These are phyloP conservation scores for Protomyctophum bolini DNA, from an alignment of 2,113 vertebrate species.

Conservation along the genomic window DNA sequence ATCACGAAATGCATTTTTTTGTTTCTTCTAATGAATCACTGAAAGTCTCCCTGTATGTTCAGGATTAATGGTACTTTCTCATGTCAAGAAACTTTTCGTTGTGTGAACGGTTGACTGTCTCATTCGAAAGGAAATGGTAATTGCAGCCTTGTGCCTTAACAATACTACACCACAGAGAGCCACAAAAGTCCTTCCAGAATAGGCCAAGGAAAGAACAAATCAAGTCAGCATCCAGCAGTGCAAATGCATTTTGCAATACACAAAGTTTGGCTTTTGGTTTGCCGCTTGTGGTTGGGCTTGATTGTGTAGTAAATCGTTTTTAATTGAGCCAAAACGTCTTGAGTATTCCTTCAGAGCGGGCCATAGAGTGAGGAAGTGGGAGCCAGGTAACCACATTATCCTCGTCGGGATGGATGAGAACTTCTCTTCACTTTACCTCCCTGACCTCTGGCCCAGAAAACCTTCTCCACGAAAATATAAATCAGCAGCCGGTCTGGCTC, in stretches of 20 bases:
- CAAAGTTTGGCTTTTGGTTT: slow-evolving; percentile 21
- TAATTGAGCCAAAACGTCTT: slow-evolving; percentile 39
- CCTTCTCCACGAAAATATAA: slow-evolving; percentile 44
- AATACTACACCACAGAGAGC: slow-evolving; percentile 12
- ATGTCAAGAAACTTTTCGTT: slow-evolving; percentile 5
- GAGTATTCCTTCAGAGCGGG: slow-evolving; percentile 15
- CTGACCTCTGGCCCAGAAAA: slow-evolving; percentile 64
- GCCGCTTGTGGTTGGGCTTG: slow-evolving; percentile 16
- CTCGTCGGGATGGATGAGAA: slow-evolving; percentile 16
- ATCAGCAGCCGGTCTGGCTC: slow-evolving; percentile 69
- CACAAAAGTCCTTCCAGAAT: slow-evolving; percentile 38
- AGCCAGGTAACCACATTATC: slow-evolving; percentile 43
- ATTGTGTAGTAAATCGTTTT: slow-evolving; percentile 28
- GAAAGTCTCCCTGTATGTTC: slow-evolving; percentile 9
- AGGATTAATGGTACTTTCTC: not conserved
- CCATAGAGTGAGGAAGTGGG: slow-evolving; percentile 4
- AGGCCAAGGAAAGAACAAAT: slow-evolving; percentile 28
- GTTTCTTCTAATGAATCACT: not conserved
- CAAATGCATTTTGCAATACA: slow-evolving; percentile 47
- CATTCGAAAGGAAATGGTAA: slow-evolving; percentile 34
- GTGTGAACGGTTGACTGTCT: slow-evolving; percentile 48
- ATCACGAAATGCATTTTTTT: not conserved
- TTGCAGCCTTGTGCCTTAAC: slow-evolving; percentile 10
- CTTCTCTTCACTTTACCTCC: slow-evolving; percentile 39
- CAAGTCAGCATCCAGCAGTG: slow-evolving; percentile 34